These are phyloP conservation scores for Ptiloglossa arizonensis DNA, from an alignment of 1,140 invertebrate species.

Conservation along the genomic window DNA sequence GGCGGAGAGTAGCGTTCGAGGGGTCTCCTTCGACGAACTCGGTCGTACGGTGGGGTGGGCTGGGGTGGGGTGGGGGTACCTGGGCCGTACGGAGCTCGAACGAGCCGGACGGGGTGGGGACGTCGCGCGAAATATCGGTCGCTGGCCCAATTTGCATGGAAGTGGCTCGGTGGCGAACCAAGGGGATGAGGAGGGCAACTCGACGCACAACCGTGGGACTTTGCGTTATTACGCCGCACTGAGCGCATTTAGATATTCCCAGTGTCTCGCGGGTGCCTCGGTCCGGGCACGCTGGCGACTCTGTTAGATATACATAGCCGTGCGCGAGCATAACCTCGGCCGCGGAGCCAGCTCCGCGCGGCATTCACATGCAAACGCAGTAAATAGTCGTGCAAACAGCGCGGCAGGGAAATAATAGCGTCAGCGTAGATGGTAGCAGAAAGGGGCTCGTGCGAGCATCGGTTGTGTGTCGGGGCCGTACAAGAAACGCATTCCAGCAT, in stretches of 20 bases:
- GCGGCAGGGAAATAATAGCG: constrained; percentile 71
- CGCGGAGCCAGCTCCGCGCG: constrained; percentile 6
- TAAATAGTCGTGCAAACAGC: constrained; percentile 72
- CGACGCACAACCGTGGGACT: constrained; percentile 51
- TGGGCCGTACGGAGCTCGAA: too few relatives aligned
- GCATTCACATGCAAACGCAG: constrained; percentile 72
- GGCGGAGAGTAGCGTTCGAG: too few relatives aligned
- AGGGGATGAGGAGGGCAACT: too few relatives aligned
- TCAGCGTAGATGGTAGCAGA: constrained; percentile 62
- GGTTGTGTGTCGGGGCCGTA: constrained; percentile 57
- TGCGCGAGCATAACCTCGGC: constrained; percentile 9
- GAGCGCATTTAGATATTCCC: constrained; percentile 23
- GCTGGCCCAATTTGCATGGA: neutral
- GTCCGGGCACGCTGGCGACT: neutral
- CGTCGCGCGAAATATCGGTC: constrained; percentile 1
- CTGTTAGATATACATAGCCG: constrained; percentile 21
- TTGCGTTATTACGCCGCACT: constrained; percentile 43
- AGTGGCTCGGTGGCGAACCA: too few relatives aligned
- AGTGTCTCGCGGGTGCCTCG: neutral
- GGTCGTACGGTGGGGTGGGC: too few relatives aligned
- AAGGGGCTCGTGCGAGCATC: constrained; percentile 68
- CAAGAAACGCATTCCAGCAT: constrained; percentile 76
- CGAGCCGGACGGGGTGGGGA: neutral
- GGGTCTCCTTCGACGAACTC: neutral
- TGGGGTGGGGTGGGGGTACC: too few relatives aligned